Percentiles rank a stretch among this genome's conserved stretches.
phyloP scores from a whole-genome alignment of 2,113 vertebrate species.

The Upupa epops region DNA sequence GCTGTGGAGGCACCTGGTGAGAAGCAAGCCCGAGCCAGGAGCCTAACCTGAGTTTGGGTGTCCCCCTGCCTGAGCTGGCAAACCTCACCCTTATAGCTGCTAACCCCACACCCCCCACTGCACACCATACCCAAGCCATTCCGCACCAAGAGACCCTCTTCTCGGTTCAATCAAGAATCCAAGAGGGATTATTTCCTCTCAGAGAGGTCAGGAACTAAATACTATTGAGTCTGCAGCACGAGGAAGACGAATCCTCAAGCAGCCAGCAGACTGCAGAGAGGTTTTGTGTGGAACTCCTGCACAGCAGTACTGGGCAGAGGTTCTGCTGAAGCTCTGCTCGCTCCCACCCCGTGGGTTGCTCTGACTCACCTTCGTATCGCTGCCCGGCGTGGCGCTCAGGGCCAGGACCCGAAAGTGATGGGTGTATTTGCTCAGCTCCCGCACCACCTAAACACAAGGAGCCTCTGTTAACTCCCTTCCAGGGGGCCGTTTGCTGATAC shows the following conservation, averaged over 20 bases:
- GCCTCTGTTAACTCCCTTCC: not conserved
- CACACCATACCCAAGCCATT: not conserved
- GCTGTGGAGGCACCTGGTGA: not conserved
- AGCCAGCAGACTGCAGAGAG: accelerated
- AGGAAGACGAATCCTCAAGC: not conserved
- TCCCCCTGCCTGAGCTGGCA: not conserved
- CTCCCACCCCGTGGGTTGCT: accelerated
- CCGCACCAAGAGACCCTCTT: not conserved
- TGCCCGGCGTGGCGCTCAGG: slow-evolving; percentile 94
- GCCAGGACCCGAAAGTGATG: slow-evolving; percentile 90
- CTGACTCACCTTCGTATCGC: slow-evolving; percentile 84
- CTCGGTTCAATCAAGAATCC: not conserved
- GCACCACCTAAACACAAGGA: slow-evolving; percentile 81
- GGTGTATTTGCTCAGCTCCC: slow-evolving; percentile 85
- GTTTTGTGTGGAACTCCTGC: not conserved
- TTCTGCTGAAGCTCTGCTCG: accelerated
- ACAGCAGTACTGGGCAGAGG: not conserved
- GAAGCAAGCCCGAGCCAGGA: not conserved
- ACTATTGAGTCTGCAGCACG: accelerated
- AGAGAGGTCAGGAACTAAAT: not conserved
- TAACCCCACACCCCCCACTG: too few species aligned
- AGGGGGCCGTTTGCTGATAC: not conserved
- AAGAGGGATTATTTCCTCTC: not conserved
- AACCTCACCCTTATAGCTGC: not conserved
- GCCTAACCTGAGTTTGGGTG: not conserved